Conservation (phyloP, 2,113 vertebrate genomes). For the Salminus brasiliensis region DNA sequence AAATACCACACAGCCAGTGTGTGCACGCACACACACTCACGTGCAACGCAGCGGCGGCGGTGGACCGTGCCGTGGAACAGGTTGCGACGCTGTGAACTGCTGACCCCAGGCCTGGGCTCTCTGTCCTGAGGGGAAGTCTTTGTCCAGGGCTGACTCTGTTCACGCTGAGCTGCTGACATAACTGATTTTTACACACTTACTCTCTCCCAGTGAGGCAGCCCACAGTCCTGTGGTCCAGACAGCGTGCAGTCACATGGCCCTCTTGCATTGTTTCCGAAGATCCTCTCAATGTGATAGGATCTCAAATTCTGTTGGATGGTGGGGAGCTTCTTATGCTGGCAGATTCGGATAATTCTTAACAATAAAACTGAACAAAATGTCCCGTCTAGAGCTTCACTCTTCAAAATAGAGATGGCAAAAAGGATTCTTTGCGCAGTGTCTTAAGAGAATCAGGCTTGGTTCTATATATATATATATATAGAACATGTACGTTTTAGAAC, state of each 20-base stretch:
- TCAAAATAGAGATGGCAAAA: no score
- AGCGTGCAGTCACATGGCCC: neutral
- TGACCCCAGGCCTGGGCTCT: conserved; percentile 24
- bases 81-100: conserved; percentile 12
- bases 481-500: no score
- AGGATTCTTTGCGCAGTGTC: no score
- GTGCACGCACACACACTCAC: conserved; percentile 11
- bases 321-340: neutral
- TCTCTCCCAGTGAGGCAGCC: neutral
- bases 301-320: neutral
- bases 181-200: neutral
- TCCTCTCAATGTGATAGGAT: neutral
- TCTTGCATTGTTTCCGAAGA: neutral
- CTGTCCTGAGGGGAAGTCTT: conserved; percentile 22
- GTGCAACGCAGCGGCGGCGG: no score
- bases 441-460: no score
- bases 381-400: neutral
- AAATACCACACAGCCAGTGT: conserved; percentile 45
- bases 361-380: neutral
- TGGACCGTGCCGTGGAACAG: conserved; percentile 17
- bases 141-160: conserved; percentile 4
- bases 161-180: conserved; percentile 36
- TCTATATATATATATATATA: no score
- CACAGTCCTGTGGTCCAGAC: neutral
- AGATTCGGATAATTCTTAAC: neutral